These are phyloP conservation scores for Candidula unifasciata DNA, from an alignment of 2,888 invertebrate genomes.

Conservation along the genomic window DNA sequence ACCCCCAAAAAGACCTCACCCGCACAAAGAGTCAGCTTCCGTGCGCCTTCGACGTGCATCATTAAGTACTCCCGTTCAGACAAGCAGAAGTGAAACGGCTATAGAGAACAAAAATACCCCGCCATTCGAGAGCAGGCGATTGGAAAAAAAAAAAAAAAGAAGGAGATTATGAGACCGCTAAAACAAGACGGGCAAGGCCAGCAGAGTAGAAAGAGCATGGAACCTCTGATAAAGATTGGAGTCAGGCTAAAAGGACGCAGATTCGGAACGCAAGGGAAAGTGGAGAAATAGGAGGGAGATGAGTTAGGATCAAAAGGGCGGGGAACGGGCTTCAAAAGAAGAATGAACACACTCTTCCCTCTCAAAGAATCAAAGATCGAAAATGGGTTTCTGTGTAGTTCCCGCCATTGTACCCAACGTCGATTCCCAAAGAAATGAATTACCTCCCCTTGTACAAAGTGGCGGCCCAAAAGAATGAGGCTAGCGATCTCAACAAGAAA, in stretches of 20 bases:
- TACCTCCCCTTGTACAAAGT: conserved; percentile 33
- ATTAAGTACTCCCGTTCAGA: neutral
- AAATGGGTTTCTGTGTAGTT: conserved; percentile 39
- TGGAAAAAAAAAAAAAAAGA: neutral
- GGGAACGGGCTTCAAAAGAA: conserved; percentile 13
- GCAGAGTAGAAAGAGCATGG: neutral
- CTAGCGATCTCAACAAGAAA: conserved; percentile 10
- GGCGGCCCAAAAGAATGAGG: conserved; percentile 21
- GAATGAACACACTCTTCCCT: neutral
- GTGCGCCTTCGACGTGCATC: neutral
- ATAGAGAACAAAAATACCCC: neutral
- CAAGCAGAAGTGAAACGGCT: conserved; percentile 3
- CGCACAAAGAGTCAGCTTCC: neutral
- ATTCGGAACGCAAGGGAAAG: neutral
- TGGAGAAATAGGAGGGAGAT: neutral
- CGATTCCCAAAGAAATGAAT: conserved; percentile 36
- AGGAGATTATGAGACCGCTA: neutral
- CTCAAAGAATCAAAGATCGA: conserved; percentile 45
- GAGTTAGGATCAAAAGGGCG: neutral
- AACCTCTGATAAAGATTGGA: neutral
- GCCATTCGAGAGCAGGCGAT: neutral
- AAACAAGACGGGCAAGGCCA: neutral
- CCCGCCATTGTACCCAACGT: conserved; percentile 38
- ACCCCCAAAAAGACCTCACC: neutral
- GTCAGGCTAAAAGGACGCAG: neutral